Evolutionary conservation across 1,140 invertebrate species (phyloP), one percentile per base, ranked within the genome.

Genomic region (Diorhabda carinulata): DNA sequence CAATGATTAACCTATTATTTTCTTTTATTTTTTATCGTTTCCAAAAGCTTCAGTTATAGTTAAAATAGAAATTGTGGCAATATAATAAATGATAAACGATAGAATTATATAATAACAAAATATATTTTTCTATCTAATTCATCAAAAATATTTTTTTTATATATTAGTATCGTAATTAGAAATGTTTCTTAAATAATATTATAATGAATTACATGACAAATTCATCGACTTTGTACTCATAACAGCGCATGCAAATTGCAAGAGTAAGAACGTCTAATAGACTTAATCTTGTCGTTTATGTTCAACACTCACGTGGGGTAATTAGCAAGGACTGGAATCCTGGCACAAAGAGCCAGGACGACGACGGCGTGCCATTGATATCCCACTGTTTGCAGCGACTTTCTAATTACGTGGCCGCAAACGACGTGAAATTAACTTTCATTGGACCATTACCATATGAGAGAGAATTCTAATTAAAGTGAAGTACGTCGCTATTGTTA

Each of bases 391-490:
- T 74, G 76, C 74, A 74, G 73, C 74, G 68, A 73, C 72, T 63
- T 76, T 78, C 78, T 80, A 80, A 81, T 81, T 80, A 80, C 79
- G 73, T 70, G 66, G 69, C 78, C 79, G 72, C 79, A 80, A 79
- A 74, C 77, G 77, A 77, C 73, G 75, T 72, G 70, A 78, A 81
- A 81, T 81, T 81, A 81, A 81, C 79, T 80, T 79, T 80, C 79
- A 80, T 79, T 78, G 47, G 79, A 75, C 78, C 76, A 81, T 81
- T 81, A 81, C 77, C 79, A 81, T 81, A 80, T 79, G 79, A 80
- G 78, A 80, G 77, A 78, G 71, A 52, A 52, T 74, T 77, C 76
- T 80, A 79, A 81, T 81, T 81, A 81, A 81, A 78, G 78, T 79
- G 74, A 75, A 77, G 76, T 76, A 76, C 71, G 72, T 64, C 64